Evolutionary conservation across 2,113 vertebrate genomes (phyloP), one percentile per base, ranked within the genome.

Genomic region (Seriola aureovittata): DNA sequence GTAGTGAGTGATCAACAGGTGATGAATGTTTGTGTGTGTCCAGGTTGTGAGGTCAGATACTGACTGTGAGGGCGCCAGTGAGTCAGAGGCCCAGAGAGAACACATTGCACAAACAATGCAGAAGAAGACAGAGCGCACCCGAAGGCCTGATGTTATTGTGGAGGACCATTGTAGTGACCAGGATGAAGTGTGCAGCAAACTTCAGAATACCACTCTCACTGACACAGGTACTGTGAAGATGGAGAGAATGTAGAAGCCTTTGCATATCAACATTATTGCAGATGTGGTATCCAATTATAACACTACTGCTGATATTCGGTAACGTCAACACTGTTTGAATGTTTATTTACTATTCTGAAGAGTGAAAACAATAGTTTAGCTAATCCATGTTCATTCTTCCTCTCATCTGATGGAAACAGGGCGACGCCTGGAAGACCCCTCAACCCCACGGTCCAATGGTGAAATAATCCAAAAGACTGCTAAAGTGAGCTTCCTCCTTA

Each of bases 381-480:
- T 48, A 21, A 66, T 58, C 14, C 8, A 13, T 64, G 3, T 71
- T 34, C 14, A 57, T 65, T 3, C 80, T 55, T 70, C 11, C 50
- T 78, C 13, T 79, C 7, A 25, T 87, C 14, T 63, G 8, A 36
- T 83, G 71, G 23, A 36, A 75, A 63, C 25, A 84, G 75, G 55
- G 34, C 69, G 65, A 80, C 38, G 1, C 57, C 63, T 71, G 62
- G 63, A 89, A 62, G 80, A 81, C 17, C 23, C 76, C 32, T 72
- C 75, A 71, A 66, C 62, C n/a, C 42, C 85, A 29, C 89, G 75
- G 55, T 52, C 90, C 36, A 90, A 88, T 25, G 88, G 93, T 4
- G 97, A 97, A 71, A 95, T 92, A 66, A 93, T 96, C 78, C 98
- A 99, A 85, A 97, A 94, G 89, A 98, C 97, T 29, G 98, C 96